A percentile compares a stretch with the other conserved stretches of the same genome.
Evolutionary conservation across 2,888 invertebrate species (phyloP).

Genomic region (Watsonalla cultraria): DNA sequence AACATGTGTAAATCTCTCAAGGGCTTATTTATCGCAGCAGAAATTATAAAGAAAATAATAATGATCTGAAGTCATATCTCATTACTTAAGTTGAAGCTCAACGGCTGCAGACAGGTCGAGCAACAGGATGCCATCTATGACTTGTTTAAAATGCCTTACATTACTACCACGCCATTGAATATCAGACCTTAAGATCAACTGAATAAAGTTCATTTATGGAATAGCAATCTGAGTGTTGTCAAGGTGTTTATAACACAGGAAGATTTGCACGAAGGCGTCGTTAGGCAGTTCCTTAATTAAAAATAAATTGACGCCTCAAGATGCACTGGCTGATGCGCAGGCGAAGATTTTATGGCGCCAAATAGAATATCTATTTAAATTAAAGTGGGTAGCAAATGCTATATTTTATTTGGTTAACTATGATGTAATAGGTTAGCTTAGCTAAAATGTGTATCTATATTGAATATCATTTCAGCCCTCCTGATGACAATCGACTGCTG

Average conservation of each 20-base stretch:
- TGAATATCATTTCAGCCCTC: no score
- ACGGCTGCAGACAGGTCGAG: slow-evolving; percentile 57
- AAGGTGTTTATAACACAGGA: slow-evolving; percentile 11
- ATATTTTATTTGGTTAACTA: no score
- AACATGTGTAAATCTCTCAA: slow-evolving; percentile 51
- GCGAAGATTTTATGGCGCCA: slow-evolving; percentile 7
- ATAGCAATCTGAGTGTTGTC: slow-evolving; percentile 3
- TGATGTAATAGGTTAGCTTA: no score
- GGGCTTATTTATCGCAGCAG: slow-evolving; percentile 51
- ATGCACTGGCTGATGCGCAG: slow-evolving; percentile 36
- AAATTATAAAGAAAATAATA: slow-evolving; percentile 66
- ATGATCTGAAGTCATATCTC: slow-evolving; percentile 71
- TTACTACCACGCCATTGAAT: slow-evolving; percentile 10
- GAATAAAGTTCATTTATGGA: slow-evolving; percentile 23
- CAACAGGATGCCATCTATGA: slow-evolving; percentile 45
- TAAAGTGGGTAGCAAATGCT: no score
- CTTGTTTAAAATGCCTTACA: slow-evolving; percentile 33
- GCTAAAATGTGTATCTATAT: no score
- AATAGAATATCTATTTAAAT: no score
- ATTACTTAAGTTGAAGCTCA: slow-evolving; percentile 68
- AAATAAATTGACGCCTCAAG: slow-evolving; percentile 55
- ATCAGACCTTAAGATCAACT: slow-evolving; percentile 12
- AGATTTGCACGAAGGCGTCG: slow-evolving; percentile 45
- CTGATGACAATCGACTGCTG: no score
- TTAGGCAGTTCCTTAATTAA: slow-evolving; percentile 68